Base-by-base conservation (phyloP, 37 sponge, comb jelly and placozoan species). In the Cliona cf. orientalis region DNA sequence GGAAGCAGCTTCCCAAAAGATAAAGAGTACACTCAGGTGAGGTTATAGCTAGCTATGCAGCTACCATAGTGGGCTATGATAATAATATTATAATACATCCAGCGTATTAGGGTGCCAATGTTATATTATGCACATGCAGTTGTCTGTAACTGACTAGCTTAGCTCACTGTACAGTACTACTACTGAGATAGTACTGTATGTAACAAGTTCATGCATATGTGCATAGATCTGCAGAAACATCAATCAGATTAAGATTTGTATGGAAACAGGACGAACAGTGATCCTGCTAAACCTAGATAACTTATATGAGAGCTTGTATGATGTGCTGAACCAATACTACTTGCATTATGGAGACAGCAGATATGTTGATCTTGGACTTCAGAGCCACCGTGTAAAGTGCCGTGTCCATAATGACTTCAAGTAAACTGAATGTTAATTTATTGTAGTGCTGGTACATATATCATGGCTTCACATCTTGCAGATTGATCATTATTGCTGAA, bases 1-100 rank as follows among this genome's bases (percentile, higher is more conserved):
- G 96, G 96, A 17, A 95, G 96, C 56, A 92, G 90, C 74, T 98
- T 98, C 68, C 95, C 98, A 17, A 93, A 87, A 85, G 98, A 98
- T 67, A 87, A 88, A 46, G 98, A 95, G 35, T 98, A 98, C 83
- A 95, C 98, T 32, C 94, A 92, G 81, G 95, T 95, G 60, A n/a
- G 58, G 69, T n/a, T n/a, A n/a, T n/a, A n/a, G n/a, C n/a, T n/a
- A n/a, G n/a, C n/a, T n/a, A n/a, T n/a, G n/a, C n/a, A n/a, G n/a
- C n/a, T n/a, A n/a, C n/a, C n/a, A n/a, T n/a, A n/a, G n/a, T n/a
- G n/a, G n/a, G n/a, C n/a, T n/a, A n/a, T n/a, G n/a, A n/a, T n/a
- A n/a, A n/a, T n/a, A n/a, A n/a, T n/a, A n/a, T n/a, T n/a, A n/a
- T n/a, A n/a, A n/a, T n/a, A n/a, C n/a, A n/a, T n/a, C 26, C 26